A percentile compares a stretch with the other conserved stretches of the same genome.
These are phyloP conservation scores for Sepioteuthis lessoniana DNA, from an alignment of 2,888 invertebrate species.

Conservation along the genomic window DNA sequence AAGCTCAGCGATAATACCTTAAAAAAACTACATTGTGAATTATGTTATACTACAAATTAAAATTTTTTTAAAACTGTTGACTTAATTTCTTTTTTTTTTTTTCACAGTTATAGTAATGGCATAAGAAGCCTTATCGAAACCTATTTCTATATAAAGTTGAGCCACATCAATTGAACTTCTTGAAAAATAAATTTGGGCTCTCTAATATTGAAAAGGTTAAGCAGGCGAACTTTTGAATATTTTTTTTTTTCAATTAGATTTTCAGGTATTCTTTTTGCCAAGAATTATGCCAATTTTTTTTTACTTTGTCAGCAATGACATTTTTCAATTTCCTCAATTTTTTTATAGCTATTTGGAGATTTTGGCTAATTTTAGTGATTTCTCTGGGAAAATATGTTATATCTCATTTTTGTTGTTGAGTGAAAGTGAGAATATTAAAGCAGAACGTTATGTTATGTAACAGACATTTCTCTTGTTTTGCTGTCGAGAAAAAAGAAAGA, in stretches of 20 bases:
- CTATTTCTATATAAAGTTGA: too few species aligned
- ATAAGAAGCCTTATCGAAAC: too few species aligned
- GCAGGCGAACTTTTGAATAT: not conserved
- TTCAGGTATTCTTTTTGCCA: not conserved
- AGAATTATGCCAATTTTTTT: not conserved
- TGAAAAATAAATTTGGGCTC: not conserved
- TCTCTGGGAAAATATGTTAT: not conserved
- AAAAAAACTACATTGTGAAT: too few species aligned
- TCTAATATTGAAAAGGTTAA: not conserved
- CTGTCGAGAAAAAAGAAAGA: not conserved
- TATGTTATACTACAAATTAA: too few species aligned
- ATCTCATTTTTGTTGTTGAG: too few species aligned
- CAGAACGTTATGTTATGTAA: too few species aligned
- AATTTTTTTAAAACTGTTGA: too few species aligned
- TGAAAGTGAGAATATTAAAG: too few species aligned
- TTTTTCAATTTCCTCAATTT: not conserved
- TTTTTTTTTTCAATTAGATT: not conserved
- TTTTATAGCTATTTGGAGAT: not conserved
- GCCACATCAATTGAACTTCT: not conserved
- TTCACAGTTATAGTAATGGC: too few species aligned
- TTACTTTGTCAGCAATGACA: not conserved
- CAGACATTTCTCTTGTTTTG: too few species aligned
- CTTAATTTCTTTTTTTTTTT: too few species aligned
- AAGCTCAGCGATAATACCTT: too few species aligned
- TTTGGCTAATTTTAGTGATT: not conserved